Base-by-base conservation (phyloP, 1,140 invertebrate genomes). In the Frieseomelitta varia region DNA sequence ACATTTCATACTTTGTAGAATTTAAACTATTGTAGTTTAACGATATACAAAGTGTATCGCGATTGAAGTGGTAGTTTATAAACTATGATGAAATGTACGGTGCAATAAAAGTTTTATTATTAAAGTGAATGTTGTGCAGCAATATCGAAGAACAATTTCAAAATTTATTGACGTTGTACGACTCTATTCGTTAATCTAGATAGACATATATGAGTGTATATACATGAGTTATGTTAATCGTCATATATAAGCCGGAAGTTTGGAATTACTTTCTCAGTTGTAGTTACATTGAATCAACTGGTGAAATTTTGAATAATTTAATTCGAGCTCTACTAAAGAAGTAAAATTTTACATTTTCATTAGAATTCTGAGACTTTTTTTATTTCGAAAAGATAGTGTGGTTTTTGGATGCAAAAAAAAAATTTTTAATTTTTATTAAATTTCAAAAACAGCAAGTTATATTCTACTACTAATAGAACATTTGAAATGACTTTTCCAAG, bases 91-190 rank as follows among this genome's bases (percentile, higher is more conserved):
- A 55, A 24, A 77, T n/a, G 63, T 2, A 30, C 27, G 51, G 3
- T 24, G 61, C 73, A 12, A 67, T 77, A 77, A 82, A 76, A 77
- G 58, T 61, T 61, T 61, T n/a, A 61, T n/a, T 24, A n/a, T 12
- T 47, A 47, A 47, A 47, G 12, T n/a, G 58, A 61, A 24, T 11
- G 14, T 61, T 61, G 58, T 24, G 58, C 58, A 61, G n/a, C n/a
- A 61, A 61, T 61, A 39, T 78, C 15, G 17, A 11, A 4, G 12
- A 68, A 2, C n/a, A 34, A 61, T 80, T 71, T 19, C 34, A 19
- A 53, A 27, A 56, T 56, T 39, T 71, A n/a, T 55, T 19, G 34
- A 21, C 17, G 15, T 4, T 30, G n/a, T 65, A n/a, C 58, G 58
- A n/a, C 58, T 14, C n/a, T 11, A 14, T 61, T 61, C 4, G 24